A percentile compares a stretch with the other conserved stretches of the same genome.
phyloP scores from a whole-genome alignment of 2,797 vertebrate genomes.

The Crax fasciolata region DNA sequence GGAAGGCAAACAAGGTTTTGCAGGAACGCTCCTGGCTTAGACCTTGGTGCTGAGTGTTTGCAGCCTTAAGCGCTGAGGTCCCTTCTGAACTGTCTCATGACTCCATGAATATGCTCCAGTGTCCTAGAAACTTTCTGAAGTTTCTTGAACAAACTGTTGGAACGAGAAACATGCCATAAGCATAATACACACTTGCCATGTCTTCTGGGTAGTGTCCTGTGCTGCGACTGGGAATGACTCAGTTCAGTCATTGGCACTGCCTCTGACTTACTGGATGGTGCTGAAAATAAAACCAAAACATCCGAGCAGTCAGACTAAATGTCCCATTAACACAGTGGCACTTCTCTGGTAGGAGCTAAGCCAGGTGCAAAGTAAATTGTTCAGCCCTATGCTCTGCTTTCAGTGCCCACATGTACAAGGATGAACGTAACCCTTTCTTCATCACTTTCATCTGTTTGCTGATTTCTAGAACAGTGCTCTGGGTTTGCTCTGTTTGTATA shows the following conservation, averaged over 20 bases:
- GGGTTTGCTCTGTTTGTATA: neutral
- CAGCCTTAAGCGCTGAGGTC: neutral
- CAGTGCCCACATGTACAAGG: neutral
- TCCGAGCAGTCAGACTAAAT: neutral
- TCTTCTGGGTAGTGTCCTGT: neutral
- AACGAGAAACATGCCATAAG: neutral
- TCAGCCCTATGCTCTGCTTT: neutral
- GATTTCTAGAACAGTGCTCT: neutral
- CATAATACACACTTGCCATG: fast-evolving
- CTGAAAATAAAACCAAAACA: slow-evolving; percentile 18
- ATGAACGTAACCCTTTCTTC: neutral
- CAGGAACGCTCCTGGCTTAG: neutral
- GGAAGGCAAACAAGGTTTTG: neutral
- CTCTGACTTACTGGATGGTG: neutral
- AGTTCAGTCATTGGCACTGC: neutral
- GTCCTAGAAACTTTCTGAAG: neutral
- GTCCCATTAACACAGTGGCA: neutral
- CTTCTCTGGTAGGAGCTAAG: slow-evolving; percentile 6
- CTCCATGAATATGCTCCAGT: neutral
- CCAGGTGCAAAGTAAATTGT: neutral
- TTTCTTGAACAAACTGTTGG: neutral
- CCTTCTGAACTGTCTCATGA: neutral
- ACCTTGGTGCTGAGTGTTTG: neutral
- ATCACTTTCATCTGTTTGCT: neutral
- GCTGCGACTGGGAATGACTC: neutral